Base-by-base conservation (phyloP, 2,113 vertebrate species). In the Verasper variegatus region DNA sequence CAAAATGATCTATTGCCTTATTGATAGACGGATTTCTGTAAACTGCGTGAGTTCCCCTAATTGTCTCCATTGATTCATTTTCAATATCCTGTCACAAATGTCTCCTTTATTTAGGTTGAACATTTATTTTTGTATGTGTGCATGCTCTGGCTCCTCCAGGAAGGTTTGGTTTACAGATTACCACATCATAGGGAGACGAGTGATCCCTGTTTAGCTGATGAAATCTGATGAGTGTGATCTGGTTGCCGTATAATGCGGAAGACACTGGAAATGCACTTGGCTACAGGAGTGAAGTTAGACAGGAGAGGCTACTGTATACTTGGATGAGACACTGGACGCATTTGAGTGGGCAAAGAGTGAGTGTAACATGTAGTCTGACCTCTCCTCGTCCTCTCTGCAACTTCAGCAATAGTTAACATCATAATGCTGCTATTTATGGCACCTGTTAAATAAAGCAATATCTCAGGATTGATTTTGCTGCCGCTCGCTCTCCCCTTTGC, bases 391-490 rank as follows among this genome's bases (percentile, higher is more conserved):
- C 92, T 87, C 79, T 71, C 70, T 88, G 84, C 90, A 88, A 93
- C 91, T 91, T 94, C 88, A 88, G 92, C 83, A 85, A 92, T 93
- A 82, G 91, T 88, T 91, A 93, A 92, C 91, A 95, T 94, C 94
- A 93, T 94, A 91, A 94, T 95, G 93, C 89, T 91, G 84, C 95
- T 91, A 92, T 96, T 98, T 97, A 97, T 95, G 97, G 95, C 91
- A 81, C 94, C 91, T 79, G 82, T 94, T 96, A 96, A 97, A 96
- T 95, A 95, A 95, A 93, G 94, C 94, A 94, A 96, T 97, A 96
- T 94, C 94, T 97, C 95, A 94, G 84, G 87, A 97, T 98, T 74
- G 96, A 97, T 97, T 97, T 95, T 83, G 94, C 92, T 95, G 95
- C 93, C 88, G 86, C 88, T 92, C 84, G 61, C 77, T 79, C 74